These are phyloP conservation scores for Pandemis corylana DNA, from an alignment of 2,888 invertebrate species.

Conservation along the genomic window DNA sequence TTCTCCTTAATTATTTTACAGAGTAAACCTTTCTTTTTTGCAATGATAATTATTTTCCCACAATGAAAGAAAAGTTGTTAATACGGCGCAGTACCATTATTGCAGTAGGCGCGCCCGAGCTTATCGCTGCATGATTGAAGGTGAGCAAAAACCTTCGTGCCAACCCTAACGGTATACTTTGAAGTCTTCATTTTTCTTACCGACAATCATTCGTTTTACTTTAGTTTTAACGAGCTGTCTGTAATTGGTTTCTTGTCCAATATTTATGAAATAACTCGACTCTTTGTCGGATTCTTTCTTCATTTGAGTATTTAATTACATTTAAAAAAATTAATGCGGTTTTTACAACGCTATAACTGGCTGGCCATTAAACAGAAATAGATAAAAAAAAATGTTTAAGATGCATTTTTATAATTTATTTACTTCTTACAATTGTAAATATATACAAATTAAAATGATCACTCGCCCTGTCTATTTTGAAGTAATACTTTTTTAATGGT, in stretches of 20 bases:
- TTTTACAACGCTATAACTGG: too few species aligned
- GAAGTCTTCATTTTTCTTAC: conserved; percentile 29
- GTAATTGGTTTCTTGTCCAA: neutral
- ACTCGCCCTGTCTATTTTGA: too few species aligned
- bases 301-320: too few species aligned
- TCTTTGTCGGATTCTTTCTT: too few species aligned
- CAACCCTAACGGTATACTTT: conserved; percentile 41
- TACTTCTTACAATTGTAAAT: neutral
- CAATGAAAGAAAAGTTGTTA: conserved; percentile 73
- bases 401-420: too few species aligned
- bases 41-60: conserved; percentile 44
- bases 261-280: neutral
- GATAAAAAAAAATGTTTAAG: too few species aligned
- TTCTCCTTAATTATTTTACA: neutral
- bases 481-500: too few species aligned
- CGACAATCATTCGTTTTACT: conserved; percentile 25
- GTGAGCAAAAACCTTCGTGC: conserved; percentile 39
- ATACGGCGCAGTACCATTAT: conserved; percentile 70
- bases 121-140: conserved; percentile 62
- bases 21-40: neutral
- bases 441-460: neutral
- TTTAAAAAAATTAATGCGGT: too few species aligned
- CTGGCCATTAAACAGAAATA: too few species aligned
- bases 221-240: neutral
- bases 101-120: conserved; percentile 73